Evolutionary conservation across 2,888 invertebrate genomes (phyloP).

Genomic region (Conistra vaccinii): DNA sequence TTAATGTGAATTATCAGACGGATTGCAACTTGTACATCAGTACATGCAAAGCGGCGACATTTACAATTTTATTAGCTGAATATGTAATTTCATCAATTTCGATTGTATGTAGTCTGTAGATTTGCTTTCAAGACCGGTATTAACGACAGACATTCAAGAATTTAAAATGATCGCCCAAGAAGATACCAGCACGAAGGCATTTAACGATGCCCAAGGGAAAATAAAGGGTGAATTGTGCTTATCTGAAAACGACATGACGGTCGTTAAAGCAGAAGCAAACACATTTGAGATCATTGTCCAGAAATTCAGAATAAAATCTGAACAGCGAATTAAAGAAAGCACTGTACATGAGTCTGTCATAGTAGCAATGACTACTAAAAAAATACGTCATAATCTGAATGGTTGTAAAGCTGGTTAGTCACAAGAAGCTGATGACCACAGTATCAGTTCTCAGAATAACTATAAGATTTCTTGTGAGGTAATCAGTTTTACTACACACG

Average conservation of each 20-base stretch:
- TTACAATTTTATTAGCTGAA: conserved; percentile 21
- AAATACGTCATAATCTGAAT: background rate
- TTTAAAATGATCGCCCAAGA: conserved; percentile 15
- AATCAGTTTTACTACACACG: conserved; percentile 27
- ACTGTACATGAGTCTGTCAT: background rate
- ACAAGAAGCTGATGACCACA: conserved; percentile 12
- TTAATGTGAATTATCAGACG: conserved; percentile 49
- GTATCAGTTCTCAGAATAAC: conserved; percentile 29
- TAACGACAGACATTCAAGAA: background rate
- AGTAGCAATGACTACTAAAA: conserved; percentile 1
- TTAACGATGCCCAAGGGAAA: conserved; percentile 7
- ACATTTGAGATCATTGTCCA: background rate
- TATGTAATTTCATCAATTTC: conserved; percentile 30
- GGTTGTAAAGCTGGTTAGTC: conserved; percentile 15
- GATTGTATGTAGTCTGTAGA: background rate
- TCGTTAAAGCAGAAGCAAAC: conserved; percentile 3
- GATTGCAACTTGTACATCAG: conserved; percentile 39
- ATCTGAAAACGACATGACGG: conserved; percentile 17
- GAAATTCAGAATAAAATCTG: background rate
- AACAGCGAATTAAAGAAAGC: background rate
- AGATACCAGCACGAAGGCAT: background rate
- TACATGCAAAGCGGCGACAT: conserved; percentile 37
- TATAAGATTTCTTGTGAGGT: conserved; percentile 23
- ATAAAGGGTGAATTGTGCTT: background rate
- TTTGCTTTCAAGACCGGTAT: background rate